These are phyloP conservation scores for Pseudobourletiella spinata DNA, from an alignment of 1,140 invertebrate species.

Conservation along the genomic window DNA sequence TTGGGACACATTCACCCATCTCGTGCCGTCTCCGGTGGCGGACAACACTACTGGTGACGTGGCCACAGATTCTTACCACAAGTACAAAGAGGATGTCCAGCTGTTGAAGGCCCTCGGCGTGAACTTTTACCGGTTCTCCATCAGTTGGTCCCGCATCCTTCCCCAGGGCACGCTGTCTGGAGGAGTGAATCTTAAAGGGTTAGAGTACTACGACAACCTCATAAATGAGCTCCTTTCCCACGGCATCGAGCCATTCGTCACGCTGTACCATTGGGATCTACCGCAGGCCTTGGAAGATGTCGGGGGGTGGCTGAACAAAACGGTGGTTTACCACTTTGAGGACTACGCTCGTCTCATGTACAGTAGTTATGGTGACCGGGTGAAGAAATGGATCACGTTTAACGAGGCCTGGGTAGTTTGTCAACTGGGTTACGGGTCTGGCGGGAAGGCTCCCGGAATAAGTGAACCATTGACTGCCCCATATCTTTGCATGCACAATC, in stretches of 20 bases:
- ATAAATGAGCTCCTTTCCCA: conserved; percentile 34
- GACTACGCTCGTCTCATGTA: conserved; percentile 35
- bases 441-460: conserved; percentile 36
- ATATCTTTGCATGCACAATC: conserved; percentile 24
- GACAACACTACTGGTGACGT: conserved; percentile 47
- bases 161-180: conserved; percentile 33
- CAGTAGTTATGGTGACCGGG: too few relatives aligned
- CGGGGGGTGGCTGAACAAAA: conserved; percentile 40
- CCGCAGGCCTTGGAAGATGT: conserved; percentile 39
- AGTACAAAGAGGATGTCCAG: conserved; percentile 33
- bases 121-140: too few relatives aligned
- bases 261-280: too few relatives aligned
- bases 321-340: conserved; percentile 37
- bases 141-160: too few relatives aligned
- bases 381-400: conserved; percentile 56
- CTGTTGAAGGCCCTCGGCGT: conserved; percentile 30
- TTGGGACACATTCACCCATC: too few relatives aligned
- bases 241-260: conserved; percentile 31
- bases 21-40: conserved; percentile 42
- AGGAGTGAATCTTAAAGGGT: conserved; percentile 36
- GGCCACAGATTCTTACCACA: conserved; percentile 33
- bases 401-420: too few relatives aligned
- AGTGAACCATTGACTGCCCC: background rate
- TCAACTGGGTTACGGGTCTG: too few relatives aligned
- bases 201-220: conserved; percentile 39